Percentiles rank a stretch among this genome's conserved stretches.
phyloP scores from a whole-genome alignment of 2,888 invertebrate species.

The Lacanobia oleracea region DNA sequence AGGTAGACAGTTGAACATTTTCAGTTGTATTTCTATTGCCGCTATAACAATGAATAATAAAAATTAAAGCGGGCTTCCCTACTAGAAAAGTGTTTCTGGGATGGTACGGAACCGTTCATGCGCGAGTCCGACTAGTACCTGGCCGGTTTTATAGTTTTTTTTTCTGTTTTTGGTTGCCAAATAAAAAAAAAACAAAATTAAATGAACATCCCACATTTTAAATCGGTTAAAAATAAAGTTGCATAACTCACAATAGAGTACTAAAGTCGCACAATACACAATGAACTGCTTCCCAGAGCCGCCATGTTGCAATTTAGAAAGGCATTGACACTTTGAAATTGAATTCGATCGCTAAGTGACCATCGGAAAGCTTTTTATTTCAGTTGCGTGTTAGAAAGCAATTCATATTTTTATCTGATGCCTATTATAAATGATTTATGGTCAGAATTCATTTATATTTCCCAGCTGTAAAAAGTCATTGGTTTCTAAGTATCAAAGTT shows the following conservation, averaged over 20 bases:
- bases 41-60: too few relatives aligned
- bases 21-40: too few relatives aligned
- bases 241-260: slow-evolving; percentile 25
- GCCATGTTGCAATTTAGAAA: slow-evolving; percentile 43
- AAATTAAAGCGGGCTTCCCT: too few relatives aligned
- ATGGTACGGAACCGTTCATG: too few relatives aligned
- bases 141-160: too few relatives aligned
- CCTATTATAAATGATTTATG: not conserved
- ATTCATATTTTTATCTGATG: slow-evolving; percentile 3
- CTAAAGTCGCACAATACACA: slow-evolving; percentile 43
- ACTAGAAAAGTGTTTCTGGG: too few relatives aligned
- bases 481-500: too few relatives aligned
- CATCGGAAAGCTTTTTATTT: not conserved
- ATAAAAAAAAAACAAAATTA: not conserved
- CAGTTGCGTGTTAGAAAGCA: slow-evolving; percentile 7
- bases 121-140: too few relatives aligned
- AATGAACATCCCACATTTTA: not conserved
- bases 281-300: slow-evolving; percentile 49
- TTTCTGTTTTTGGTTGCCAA: not conserved
- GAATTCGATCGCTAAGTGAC: slow-evolving; percentile 14
- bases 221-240: slow-evolving; percentile 16
- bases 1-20: too few relatives aligned
- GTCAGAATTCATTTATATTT: too few relatives aligned
- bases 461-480: too few relatives aligned
- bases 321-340: slow-evolving; percentile 20